Evolutionary conservation across 2,888 invertebrate genomes (phyloP), one percentile per base, ranked within the genome.

Genomic region (Thereva nobilitata): DNA sequence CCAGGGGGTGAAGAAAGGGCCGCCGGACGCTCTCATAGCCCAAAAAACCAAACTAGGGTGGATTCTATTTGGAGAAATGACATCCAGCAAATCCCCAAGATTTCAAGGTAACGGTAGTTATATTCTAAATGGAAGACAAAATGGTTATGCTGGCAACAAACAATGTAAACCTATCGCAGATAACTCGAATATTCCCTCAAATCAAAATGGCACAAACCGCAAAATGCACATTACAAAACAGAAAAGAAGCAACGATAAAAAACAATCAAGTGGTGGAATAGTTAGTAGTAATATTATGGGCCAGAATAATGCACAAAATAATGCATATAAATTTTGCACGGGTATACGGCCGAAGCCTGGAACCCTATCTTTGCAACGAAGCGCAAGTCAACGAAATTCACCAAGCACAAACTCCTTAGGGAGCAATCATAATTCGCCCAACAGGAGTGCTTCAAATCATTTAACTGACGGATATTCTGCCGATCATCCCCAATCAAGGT

Each of bases 381-480:
- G 76, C 67, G 75, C 75, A 35, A 81, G 80, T 68, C 80, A 80
- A 68, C 78, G 81, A 9, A 81, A 81, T 67, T 81, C 81, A 65
- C 81, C 81, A 12, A 78, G 80, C 71, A 79, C 80, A 69, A 80
- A 80, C 71, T 78, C 75, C 52, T 74, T 79, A 67, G 79, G 80
- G 71, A 80, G 80, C 71, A 81, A 76, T 73, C 80, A 80, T 72
- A 81, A 80, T 72, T 81, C 81, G 70, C 81, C 81, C 57, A 81
- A 80, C 74, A 81, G 79, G 74, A 75, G 77, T 73, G 74, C 74
- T 50, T 76, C 76, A 72, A 61, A 72, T 72, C 68, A 69, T 72
- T 23, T 69, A 71, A 53, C 72, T 70, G 47, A 68, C 72, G 64
- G 74, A 74, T 50, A 72, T 66, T 57, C 47, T 23, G 12, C 10